Evolutionary conservation across 2,113 vertebrate species (phyloP).

Genomic region (Leucoraja erinaceus): DNA sequence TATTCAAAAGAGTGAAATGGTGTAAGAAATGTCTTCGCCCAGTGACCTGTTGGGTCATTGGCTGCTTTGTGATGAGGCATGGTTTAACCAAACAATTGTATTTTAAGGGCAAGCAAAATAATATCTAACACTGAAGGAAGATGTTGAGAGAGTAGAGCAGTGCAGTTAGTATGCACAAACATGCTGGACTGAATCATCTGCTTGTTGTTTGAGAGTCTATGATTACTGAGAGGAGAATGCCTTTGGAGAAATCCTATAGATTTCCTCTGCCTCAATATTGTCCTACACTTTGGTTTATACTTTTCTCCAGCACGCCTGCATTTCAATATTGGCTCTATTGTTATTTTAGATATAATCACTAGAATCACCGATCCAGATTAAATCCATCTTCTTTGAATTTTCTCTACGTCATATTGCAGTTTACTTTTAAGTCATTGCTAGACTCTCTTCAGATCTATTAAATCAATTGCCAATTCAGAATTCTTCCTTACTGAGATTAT

Average conservation of each 20-base stretch:
- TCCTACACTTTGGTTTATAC: background rate
- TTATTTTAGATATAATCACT: background rate
- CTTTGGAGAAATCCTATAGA: background rate
- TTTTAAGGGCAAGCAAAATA: background rate
- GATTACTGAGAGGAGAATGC: background rate
- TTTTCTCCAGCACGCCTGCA: background rate
- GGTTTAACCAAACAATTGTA: background rate
- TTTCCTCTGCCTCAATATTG: background rate
- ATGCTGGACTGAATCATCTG: background rate
- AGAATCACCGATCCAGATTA: background rate
- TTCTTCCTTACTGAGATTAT: background rate
- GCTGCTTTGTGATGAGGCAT: background rate
- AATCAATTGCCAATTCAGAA: slow-evolving; percentile 6
- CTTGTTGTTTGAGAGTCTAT: background rate
- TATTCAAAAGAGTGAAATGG: background rate
- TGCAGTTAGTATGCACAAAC: background rate
- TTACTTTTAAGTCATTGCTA: background rate
- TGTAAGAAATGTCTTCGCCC: background rate
- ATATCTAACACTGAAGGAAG: background rate
- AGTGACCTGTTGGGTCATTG: background rate
- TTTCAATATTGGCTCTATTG: background rate
- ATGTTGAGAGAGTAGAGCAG: background rate
- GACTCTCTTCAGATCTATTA: background rate
- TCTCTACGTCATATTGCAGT: background rate
- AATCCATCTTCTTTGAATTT: background rate